Percentiles rank a stretch among this genome's conserved stretches.
These are phyloP conservation scores for Scophthalmus maximus DNA, from an alignment of 2,113 vertebrate genomes.

Conservation along the genomic window DNA sequence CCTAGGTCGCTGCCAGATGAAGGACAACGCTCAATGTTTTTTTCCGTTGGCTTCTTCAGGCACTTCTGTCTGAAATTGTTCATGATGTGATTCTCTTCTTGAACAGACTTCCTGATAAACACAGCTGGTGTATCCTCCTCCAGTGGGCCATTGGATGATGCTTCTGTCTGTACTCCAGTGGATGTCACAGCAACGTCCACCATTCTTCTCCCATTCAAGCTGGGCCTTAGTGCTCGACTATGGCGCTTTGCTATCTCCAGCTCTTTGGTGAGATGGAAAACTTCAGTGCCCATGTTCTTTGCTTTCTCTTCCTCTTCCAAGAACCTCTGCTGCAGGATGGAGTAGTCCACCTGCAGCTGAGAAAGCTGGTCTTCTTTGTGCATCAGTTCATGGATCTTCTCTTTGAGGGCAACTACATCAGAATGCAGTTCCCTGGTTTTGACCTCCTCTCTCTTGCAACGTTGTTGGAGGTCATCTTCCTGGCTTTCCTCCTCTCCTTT, in stretches of 20 bases:
- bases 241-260: slow-evolving; percentile 93
- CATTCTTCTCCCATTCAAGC: slow-evolving; percentile 92
- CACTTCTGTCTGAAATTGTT: slow-evolving; percentile 93
- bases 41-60: slow-evolving; percentile 87
- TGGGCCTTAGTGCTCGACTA: slow-evolving; percentile 90
- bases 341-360: slow-evolving; percentile 95
- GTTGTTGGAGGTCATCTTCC: slow-evolving; percentile 88
- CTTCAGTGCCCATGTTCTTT: slow-evolving; percentile 92
- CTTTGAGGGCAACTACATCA: slow-evolving; percentile 95
- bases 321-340: slow-evolving; percentile 91
- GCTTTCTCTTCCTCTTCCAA: slow-evolving; percentile 93
- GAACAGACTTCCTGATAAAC: slow-evolving; percentile 96
- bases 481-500: slow-evolving; percentile 90
- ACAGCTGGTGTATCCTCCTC: slow-evolving; percentile 94
- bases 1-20: slow-evolving; percentile 89
- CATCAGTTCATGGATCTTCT: slow-evolving; percentile 98
- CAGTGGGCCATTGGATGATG: slow-evolving; percentile 72
- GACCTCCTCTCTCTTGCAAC: slow-evolving; percentile 90
- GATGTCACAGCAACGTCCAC: slow-evolving; percentile 90
- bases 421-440: slow-evolving; percentile 91
- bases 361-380: slow-evolving; percentile 97
- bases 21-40: slow-evolving; percentile 87
- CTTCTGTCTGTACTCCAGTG: slow-evolving; percentile 93
- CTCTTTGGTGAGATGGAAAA: slow-evolving; percentile 92
- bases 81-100: slow-evolving; percentile 98